Percentiles rank a stretch among this genome's conserved stretches.
phyloP scores from a whole-genome alignment of 2,888 invertebrate genomes.

The Tenodera sinensis region DNA sequence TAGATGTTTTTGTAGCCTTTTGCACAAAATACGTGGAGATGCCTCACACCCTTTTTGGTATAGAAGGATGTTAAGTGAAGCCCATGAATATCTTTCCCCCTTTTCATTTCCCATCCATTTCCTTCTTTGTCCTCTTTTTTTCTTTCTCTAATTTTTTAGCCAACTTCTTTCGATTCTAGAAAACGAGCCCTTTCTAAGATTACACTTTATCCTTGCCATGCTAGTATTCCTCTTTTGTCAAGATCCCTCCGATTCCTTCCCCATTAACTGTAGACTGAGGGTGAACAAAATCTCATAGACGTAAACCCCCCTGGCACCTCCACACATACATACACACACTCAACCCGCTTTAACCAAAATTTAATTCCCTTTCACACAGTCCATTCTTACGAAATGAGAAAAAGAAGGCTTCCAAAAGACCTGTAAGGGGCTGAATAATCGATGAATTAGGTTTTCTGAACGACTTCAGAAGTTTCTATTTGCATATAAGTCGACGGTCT shows the following conservation, averaged over 20 bases:
- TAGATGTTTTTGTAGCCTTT: not conserved
- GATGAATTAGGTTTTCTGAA: not conserved
- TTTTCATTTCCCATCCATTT: not conserved
- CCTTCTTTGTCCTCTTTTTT: not conserved
- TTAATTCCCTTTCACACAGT: not conserved
- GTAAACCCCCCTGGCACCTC: not conserved
- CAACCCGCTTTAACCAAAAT: not conserved
- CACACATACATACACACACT: too few species aligned
- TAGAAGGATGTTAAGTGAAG: not conserved
- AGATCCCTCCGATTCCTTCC: constrained; percentile 9
- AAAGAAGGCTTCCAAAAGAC: not conserved
- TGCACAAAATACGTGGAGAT: not conserved
- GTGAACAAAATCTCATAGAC: constrained; percentile 17
- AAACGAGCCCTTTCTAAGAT: not conserved
- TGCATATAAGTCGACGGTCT: not conserved
- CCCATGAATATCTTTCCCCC: not conserved
- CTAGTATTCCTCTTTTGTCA: constrained; percentile 6
- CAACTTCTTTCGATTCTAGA: not conserved
- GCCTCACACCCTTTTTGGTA: not conserved
- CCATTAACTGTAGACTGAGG: constrained; percentile 24
- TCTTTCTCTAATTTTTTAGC: not conserved
- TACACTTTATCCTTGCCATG: not conserved
- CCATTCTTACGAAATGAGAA: not conserved
- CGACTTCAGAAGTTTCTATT: not conserved
- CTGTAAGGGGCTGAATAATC: not conserved